Percentiles rank a stretch among this genome's conserved stretches.
These are phyloP conservation scores for Drosophila nr. fundita DNA, from an alignment of 2,888 invertebrate genomes.

Conservation along the genomic window DNA sequence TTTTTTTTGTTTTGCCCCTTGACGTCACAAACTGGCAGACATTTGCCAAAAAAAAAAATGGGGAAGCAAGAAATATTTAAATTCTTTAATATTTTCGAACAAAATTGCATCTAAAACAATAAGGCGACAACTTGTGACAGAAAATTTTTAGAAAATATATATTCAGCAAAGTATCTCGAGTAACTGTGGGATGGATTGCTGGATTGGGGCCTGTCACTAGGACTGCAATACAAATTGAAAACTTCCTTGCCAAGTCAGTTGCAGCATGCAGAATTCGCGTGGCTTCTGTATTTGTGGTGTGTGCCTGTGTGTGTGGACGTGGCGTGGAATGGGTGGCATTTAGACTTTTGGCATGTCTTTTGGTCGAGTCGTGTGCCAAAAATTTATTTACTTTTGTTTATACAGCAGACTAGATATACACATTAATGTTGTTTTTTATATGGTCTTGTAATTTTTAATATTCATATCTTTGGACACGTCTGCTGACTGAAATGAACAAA, in stretches of 20 bases:
- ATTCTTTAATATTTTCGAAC: slow-evolving; percentile 13
- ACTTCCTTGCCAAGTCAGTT: slow-evolving; percentile 55
- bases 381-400: slow-evolving; percentile 61
- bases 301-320: slow-evolving; percentile 13
- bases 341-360: slow-evolving; percentile 34
- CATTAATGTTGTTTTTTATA: slow-evolving; percentile 13
- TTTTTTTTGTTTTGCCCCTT: slow-evolving; percentile 59
- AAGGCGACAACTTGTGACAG: slow-evolving; percentile 57
- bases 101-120: slow-evolving; percentile 54
- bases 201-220: slow-evolving; percentile 5
- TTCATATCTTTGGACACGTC: slow-evolving; percentile 45
- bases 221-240: slow-evolving; percentile 40
- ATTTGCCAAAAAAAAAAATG: slow-evolving; percentile 22
- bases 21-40: slow-evolving; percentile 74
- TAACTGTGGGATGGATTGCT: slow-evolving; percentile 6
- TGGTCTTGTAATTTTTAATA: slow-evolving; percentile 47
- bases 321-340: background rate
- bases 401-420: slow-evolving; percentile 15
- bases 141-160: slow-evolving; percentile 56
- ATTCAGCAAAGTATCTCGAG: slow-evolving; percentile 20
- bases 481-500: slow-evolving; percentile 31
- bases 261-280: slow-evolving; percentile 44
- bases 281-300: slow-evolving; percentile 18
- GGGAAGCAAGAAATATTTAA: slow-evolving; percentile 27
- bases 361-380: slow-evolving; percentile 65